Evolutionary conservation across 2,797 vertebrate species (phyloP).

Genomic region (Clarias platycephalus): DNA sequence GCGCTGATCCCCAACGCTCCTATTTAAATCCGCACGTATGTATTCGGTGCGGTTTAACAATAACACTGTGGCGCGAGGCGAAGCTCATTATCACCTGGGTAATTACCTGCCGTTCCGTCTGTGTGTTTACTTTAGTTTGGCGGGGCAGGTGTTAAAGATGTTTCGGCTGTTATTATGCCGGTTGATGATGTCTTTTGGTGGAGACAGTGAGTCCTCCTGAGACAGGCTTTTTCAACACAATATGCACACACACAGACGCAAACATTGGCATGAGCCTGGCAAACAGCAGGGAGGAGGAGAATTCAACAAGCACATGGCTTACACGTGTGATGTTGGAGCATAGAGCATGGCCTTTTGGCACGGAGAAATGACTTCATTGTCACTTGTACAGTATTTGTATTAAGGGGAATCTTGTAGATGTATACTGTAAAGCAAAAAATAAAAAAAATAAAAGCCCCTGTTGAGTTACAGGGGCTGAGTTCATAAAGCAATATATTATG

Average conservation of each 20-base stretch:
- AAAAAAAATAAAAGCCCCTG: background rate
- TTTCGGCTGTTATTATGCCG: conserved; percentile 49
- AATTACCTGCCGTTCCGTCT: conserved; percentile 58
- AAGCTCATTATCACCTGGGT: conserved; percentile 56
- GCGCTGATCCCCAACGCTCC: conserved; percentile 15
- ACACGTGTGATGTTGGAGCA: conserved; percentile 35
- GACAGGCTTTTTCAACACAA: conserved; percentile 44
- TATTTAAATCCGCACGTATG: conserved; percentile 39
- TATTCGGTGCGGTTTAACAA: conserved; percentile 50
- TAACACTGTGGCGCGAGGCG: conserved; percentile 33
- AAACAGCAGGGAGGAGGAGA: conserved; percentile 46
- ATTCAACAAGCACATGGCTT: conserved; percentile 40
- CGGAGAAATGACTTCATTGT: conserved; percentile 24
- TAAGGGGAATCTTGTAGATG: background rate
- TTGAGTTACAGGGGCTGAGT: conserved; percentile 33
- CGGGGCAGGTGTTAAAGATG: conserved; percentile 57
- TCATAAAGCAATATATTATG: conserved; percentile 22
- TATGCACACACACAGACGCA: conserved; percentile 40
- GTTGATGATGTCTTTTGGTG: conserved; percentile 53
- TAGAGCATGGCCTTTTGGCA: conserved; percentile 23
- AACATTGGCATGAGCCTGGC: conserved; percentile 44
- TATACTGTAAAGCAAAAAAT: too few species aligned
- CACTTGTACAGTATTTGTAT: background rate
- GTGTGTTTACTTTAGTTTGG: conserved; percentile 57
- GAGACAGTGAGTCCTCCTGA: conserved; percentile 52